phyloP scores from a whole-genome alignment of 2,888 invertebrate species.

The Gastrophysa polygoni region DNA sequence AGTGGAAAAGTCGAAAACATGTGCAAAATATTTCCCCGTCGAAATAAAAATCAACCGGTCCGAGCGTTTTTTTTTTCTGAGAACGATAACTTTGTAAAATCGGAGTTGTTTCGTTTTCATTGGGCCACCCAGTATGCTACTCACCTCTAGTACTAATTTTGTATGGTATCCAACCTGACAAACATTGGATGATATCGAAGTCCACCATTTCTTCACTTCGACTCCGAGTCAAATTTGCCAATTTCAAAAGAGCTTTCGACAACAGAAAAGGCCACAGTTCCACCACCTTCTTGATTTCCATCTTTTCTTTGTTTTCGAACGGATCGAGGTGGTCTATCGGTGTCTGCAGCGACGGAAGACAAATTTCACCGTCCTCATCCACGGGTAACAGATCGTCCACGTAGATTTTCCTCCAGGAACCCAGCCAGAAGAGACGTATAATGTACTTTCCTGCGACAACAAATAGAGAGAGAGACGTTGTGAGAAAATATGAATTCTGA shows the following conservation, averaged over 20 bases:
- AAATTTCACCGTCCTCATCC: slow-evolving; percentile 45
- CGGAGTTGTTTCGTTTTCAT: neutral
- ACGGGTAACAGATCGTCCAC: slow-evolving; percentile 60
- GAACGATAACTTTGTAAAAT: no score
- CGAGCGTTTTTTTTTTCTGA: no score
- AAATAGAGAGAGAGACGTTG: no score
- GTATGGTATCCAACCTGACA: slow-evolving; percentile 59
- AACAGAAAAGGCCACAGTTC: slow-evolving; percentile 61
- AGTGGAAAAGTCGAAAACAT: no score
- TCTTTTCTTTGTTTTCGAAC: neutral
- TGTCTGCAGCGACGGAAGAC: neutral
- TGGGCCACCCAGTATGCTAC: neutral
- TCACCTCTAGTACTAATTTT: slow-evolving; percentile 35
- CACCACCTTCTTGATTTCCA: slow-evolving; percentile 36
- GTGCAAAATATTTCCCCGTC: no score
- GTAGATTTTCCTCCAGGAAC: slow-evolving; percentile 58
- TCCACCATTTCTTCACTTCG: slow-evolving; percentile 52
- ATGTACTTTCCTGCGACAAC: slow-evolving; percentile 60
- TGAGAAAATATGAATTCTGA: no score
- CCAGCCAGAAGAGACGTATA: slow-evolving; percentile 59
- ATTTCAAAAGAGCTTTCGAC: slow-evolving; percentile 58
- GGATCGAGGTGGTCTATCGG: neutral
- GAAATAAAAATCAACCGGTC: no score
- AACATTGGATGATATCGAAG: slow-evolving; percentile 56
- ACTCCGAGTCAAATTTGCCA: slow-evolving; percentile 56